Evolutionary conservation across 1,140 invertebrate genomes (phyloP), one percentile per base, ranked within the genome.

Genomic region (Metopolophium dirhodum): DNA sequence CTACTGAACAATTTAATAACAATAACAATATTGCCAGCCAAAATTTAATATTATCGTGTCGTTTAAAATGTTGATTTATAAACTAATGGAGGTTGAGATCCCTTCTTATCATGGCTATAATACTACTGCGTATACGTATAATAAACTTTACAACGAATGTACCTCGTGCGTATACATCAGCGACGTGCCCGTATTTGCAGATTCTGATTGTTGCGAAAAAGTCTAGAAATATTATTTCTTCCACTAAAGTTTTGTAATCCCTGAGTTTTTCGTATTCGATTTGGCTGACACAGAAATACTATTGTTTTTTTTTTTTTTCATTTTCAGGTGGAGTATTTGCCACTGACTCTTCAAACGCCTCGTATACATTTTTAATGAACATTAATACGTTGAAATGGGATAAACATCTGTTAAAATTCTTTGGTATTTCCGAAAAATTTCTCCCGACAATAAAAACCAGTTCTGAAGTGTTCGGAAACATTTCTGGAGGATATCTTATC

Each of bases 321-420:
- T 88, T 51, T 89, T 7, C 77, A 92, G 91, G 41, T 4, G 90
- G 93, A 26, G 83, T 77, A 14, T 91, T 99, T 95, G 95, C 98
- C 7, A 99, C 99, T 1, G 99, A 99, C 95, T 98, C 99, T 1
- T 98, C 98, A 8, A 99, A 99, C 96, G 99, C 99, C 26, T 99
- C 98, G 37, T 96, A 99, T 45, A 99, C 99, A 9, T 98, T 99
- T 97, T 95, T 99, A 0, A 99, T 99, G 98, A 99, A 99, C 95
- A 97, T 99, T 93, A 96, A 98, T 94, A 98, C 97, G 8, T 95
- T 99, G 26, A 96, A 98, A 94, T 99, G 99, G 99, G 99, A 99
- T 96, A 96, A 97, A 20, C 95, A 0, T 6, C 22, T 94, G 30
- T n/a, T 94, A 6, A 88, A 96, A 83, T 97, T 98, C 95, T 98